phyloP scores from a whole-genome alignment of 2,888 invertebrate genomes.

The Embidobia sp. region DNA sequence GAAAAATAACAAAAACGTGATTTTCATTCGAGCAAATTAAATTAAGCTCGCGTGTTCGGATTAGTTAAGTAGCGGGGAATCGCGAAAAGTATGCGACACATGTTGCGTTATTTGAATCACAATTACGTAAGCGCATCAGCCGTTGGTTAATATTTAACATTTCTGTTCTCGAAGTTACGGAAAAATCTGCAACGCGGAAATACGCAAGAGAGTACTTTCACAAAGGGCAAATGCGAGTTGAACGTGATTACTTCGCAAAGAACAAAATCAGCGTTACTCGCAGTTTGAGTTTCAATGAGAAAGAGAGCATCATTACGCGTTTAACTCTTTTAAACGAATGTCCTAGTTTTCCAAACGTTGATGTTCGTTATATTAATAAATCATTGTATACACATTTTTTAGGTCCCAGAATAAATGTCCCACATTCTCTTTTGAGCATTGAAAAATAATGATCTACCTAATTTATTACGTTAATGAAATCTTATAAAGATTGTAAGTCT shows the following conservation, averaged over 20 bases:
- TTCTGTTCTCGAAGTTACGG: conserved; percentile 28
- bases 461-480: no score
- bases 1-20: not conserved
- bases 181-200: conserved; percentile 53
- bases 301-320: conserved; percentile 48
- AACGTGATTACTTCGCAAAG: conserved; percentile 59
- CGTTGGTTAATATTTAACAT: conserved; percentile 31
- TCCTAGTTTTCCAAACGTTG: conserved; percentile 39
- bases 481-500: no score
- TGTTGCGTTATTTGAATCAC: conserved; percentile 37
- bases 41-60: conserved; percentile 18
- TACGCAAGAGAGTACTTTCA: conserved; percentile 44
- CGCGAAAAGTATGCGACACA: conserved; percentile 17
- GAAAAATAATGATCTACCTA: no score
- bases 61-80: conserved; percentile 17
- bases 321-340: conserved; percentile 50
- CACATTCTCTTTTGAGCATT: no score
- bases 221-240: conserved; percentile 32
- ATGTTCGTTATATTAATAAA: conserved; percentile 23
- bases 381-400: conserved; percentile 7
- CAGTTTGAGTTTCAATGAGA: conserved; percentile 60
- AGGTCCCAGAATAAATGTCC: no score
- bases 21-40: conserved; percentile 13
- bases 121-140: conserved; percentile 26
- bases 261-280: conserved; percentile 57